Conservation (phyloP, 1,140 invertebrate species). For the Meloidogyne floridensis region DNA sequence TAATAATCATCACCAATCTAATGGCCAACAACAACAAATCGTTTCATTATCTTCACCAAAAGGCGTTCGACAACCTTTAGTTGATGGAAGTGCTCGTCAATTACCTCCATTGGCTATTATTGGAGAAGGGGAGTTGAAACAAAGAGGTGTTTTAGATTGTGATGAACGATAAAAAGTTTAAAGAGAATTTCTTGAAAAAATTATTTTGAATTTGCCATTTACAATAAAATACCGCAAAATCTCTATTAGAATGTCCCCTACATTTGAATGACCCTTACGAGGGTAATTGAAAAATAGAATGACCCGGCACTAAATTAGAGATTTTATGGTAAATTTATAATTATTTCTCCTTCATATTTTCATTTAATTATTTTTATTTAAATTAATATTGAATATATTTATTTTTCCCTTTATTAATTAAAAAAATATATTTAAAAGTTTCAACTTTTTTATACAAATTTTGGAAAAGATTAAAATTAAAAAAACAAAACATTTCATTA, state of each 20-base stretch:
- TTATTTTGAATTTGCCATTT: too few species aligned
- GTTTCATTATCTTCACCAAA: constrained; percentile 3
- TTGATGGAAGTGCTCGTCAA: constrained; percentile 20
- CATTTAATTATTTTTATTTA: too few species aligned
- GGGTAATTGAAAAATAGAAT: too few species aligned
- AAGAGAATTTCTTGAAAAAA: too few species aligned
- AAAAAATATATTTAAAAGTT: not conserved
- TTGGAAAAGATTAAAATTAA: not conserved
- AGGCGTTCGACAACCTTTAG: constrained; percentile 2
- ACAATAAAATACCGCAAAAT: too few species aligned
- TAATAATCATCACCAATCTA: not conserved
- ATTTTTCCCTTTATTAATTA: too few species aligned
- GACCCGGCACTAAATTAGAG: too few species aligned
- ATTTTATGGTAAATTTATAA: not conserved
- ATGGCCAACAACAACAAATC: not conserved
- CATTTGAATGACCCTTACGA: too few species aligned
- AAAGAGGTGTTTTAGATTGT: not conserved
- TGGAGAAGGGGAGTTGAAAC: not conserved
- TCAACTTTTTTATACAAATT: constrained; percentile 10
- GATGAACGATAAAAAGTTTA: not conserved
- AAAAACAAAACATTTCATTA: not conserved
- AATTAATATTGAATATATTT: too few species aligned
- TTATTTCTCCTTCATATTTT: not conserved
- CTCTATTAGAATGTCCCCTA: too few species aligned
- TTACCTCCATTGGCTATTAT: constrained; percentile 26